Evolutionary conservation across 2,888 invertebrate genomes (phyloP), one percentile per base, ranked within the genome.

Genomic region (Schizotus pectinicornis): DNA sequence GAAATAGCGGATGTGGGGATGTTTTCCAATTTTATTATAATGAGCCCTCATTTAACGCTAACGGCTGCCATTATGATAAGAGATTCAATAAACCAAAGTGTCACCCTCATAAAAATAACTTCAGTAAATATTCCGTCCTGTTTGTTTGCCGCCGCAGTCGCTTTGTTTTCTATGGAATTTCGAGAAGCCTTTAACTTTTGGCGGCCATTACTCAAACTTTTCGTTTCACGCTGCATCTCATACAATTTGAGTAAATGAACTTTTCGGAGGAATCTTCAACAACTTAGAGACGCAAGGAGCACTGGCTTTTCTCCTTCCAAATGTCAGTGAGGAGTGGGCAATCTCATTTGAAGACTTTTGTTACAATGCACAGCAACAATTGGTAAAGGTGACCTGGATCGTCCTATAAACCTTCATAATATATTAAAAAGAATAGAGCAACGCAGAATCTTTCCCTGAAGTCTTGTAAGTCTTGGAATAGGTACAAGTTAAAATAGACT

Each of bases 11-110:
- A 67, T 63, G 69, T 63, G 59, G 64, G 63, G 70, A 68, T 68
- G 72, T 73, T 74, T 75, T 74, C 69, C 72, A 72, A 74, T 75
- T 73, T 74, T 75, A 74, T 72, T 74, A 73, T 74, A 75, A 75
- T 72, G 74, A 73, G 72, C 60, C 50, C 74, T 72, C 74, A 70
- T 75, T 74, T 75, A 69, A 65, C 65, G 67, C 71, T 71, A 72
- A 71, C 71, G 71, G 67, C 65, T 60, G 69, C 71, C 71, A 72
- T 75, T 75, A 75, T 67, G 74, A 74, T 73, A 74, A 71, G 73
- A 70, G 70, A 73, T 74, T 73, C 74, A 73, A 75, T 75, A 75
- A 74, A 71, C 68, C 71, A 69, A 67, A 68, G 67, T 66, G 69
- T 66, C 68, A 61, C 55, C 65, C 59, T 56, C 53, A 49, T 60